Evolutionary conservation across 2,888 invertebrate species (phyloP).

Genomic region (Herminia tarsipennalis): DNA sequence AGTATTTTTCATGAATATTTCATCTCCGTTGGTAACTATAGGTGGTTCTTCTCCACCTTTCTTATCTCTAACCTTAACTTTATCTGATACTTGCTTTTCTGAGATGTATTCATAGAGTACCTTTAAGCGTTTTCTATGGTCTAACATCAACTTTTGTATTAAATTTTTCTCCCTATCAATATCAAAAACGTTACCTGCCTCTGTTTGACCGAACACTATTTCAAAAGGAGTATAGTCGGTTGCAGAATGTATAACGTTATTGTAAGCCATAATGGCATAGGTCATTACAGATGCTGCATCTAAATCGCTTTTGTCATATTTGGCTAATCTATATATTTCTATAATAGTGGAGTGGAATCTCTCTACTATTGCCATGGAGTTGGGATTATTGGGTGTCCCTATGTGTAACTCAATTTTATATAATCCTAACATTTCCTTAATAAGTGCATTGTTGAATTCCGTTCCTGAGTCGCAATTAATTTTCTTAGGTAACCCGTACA

Average conservation of each 20-base stretch:
- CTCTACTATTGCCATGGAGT: conserved; percentile 8
- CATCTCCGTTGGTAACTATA: too few species aligned
- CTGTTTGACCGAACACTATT: too few species aligned
- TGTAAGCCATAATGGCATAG: neutral
- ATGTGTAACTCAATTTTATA: neutral
- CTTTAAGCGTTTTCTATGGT: too few species aligned
- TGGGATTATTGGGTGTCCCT: conserved; percentile 7
- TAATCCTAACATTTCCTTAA: neutral
- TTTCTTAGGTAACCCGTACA: conserved; percentile 8
- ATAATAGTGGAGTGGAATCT: conserved; percentile 6
- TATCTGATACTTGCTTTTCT: too few species aligned
- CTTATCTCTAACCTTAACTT: too few species aligned
- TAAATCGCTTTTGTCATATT: conserved; percentile 4
- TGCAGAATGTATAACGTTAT: neutral
- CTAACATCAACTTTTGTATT: too few species aligned
- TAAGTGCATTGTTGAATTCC: conserved; percentile 8
- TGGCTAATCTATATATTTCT: conserved; percentile 10
- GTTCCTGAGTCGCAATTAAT: conserved; percentile 8
- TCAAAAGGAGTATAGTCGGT: neutral
- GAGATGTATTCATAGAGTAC: too few species aligned
- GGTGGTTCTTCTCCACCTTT: too few species aligned
- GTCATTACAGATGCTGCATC: conserved; percentile 5
- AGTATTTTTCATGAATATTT: too few species aligned
- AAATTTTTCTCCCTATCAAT: too few species aligned
- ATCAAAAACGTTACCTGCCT: too few species aligned